Percentiles rank a stretch among this genome's conserved stretches.
Conservation (phyloP, 2,113 vertebrate species). For the Hystrix brachyura region DNA sequence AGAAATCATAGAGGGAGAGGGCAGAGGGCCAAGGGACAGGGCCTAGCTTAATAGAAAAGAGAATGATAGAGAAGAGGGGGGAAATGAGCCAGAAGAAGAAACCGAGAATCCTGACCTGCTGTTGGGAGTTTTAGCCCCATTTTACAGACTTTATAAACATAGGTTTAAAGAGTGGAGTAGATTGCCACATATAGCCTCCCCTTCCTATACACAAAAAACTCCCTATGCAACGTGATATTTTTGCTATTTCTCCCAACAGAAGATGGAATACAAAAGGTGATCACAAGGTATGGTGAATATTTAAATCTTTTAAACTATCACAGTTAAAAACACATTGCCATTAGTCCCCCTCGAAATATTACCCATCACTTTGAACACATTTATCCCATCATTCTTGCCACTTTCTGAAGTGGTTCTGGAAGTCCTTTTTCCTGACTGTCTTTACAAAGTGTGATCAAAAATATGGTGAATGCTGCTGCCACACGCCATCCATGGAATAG, state of each 20-base stretch:
- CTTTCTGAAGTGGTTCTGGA: background rate
- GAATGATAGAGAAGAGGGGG: background rate
- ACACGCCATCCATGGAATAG: background rate
- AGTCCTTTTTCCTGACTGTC: background rate
- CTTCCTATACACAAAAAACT: background rate
- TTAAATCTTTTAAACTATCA: background rate
- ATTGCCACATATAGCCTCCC: background rate
- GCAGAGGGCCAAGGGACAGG: background rate
- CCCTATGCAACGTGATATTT: background rate
- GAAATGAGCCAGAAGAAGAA: background rate
- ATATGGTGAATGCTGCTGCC: background rate
- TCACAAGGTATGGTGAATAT: background rate
- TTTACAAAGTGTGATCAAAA: background rate
- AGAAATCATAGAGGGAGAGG: background rate
- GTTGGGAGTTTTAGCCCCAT: background rate
- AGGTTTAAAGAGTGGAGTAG: background rate
- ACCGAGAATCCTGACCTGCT: background rate
- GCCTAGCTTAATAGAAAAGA: background rate
- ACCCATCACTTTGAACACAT: background rate
- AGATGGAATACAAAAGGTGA: background rate
- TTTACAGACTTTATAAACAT: conserved; percentile 44
- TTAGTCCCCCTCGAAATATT: background rate
- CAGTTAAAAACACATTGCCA: background rate
- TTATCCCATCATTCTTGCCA: background rate
- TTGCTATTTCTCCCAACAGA: background rate